A percentile compares a stretch with the other conserved stretches of the same genome.
phyloP scores from a whole-genome alignment of 92 coral and sea anemone species.

The Palythoa grandiflora region DNA sequence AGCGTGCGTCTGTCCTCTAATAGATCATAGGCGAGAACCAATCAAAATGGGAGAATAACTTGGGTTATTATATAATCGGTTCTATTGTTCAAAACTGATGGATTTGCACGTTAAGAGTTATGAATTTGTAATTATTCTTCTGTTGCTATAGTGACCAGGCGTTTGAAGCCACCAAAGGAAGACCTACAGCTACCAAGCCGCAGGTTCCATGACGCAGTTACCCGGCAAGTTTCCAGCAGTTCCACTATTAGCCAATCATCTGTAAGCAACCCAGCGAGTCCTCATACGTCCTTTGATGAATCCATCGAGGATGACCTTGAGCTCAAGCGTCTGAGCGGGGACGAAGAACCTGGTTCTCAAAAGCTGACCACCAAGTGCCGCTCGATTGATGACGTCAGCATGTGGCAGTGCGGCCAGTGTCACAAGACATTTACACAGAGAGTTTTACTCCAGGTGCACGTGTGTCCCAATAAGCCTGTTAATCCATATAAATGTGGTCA shows the following conservation, averaged over 20 bases:
- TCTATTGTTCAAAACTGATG: no score
- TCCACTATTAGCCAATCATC: slow-evolving; percentile 39
- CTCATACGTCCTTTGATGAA: not conserved
- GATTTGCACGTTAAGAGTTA: no score
- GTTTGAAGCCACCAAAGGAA: slow-evolving; percentile 4
- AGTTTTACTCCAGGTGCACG: slow-evolving; percentile 82
- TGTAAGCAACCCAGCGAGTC: slow-evolving; percentile 18
- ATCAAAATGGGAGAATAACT: no score
- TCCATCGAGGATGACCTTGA: slow-evolving; percentile 3
- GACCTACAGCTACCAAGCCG: not conserved
- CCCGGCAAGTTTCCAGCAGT: slow-evolving; percentile 34
- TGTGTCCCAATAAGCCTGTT: slow-evolving; percentile 83
- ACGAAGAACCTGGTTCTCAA: slow-evolving; percentile 23
- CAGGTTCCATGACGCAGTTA: slow-evolving; percentile 8
- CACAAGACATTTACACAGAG: slow-evolving; percentile 84
- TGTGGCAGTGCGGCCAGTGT: slow-evolving; percentile 92
- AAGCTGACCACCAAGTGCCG: slow-evolving; percentile 13
- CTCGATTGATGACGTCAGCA: slow-evolving; percentile 59
- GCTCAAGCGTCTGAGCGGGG: slow-evolving; percentile 7
- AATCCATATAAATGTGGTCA: slow-evolving; percentile 93
- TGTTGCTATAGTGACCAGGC: slow-evolving; percentile 3
- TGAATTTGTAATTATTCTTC: no score
- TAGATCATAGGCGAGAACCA: no score
- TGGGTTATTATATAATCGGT: no score
- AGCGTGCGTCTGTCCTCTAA: no score